These are phyloP conservation scores for Lophochroa leadbeateri DNA, from an alignment of 2,113 vertebrate genomes.

Conservation along the genomic window DNA sequence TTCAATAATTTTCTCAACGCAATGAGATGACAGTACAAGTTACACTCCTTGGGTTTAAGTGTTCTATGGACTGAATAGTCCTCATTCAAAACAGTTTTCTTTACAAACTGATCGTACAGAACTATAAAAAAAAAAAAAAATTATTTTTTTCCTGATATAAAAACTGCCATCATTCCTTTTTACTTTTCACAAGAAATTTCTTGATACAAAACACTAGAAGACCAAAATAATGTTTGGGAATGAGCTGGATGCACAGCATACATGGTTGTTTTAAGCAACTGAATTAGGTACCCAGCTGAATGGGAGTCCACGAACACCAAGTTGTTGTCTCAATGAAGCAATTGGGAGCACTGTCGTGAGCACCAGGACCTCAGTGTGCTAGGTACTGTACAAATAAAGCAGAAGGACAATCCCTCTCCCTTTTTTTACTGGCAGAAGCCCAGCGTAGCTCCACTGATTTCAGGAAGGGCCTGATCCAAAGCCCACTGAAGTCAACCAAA, in stretches of 20 bases:
- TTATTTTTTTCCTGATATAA: neutral
- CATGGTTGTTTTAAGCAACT: neutral
- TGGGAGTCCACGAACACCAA: neutral
- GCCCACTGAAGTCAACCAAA: constrained; percentile 63
- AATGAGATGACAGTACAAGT: neutral
- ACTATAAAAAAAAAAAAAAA: neutral
- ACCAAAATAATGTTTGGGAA: neutral
- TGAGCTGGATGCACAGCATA: neutral
- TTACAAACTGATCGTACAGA: neutral
- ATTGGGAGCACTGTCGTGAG: neutral
- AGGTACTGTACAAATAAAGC: constrained; percentile 5
- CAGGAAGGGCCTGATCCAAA: constrained; percentile 56
- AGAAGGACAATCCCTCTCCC: neutral
- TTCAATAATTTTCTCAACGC: constrained; percentile 65
- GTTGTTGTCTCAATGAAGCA: neutral
- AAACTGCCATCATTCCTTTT: neutral
- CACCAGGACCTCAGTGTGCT: neutral
- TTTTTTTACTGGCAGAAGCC: constrained; percentile 13
- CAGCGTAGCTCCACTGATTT: constrained; percentile 44
- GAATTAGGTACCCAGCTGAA: neutral
- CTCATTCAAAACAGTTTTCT: constrained; percentile 42
- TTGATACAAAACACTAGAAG: neutral
- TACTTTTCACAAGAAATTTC: neutral
- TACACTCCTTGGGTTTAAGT: constrained; percentile 47
- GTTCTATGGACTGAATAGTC: constrained; percentile 33